Percentiles rank a stretch among this genome's conserved stretches.
Evolutionary conservation across 2,113 vertebrate genomes (phyloP).

Genomic region (Arenaria interpres): DNA sequence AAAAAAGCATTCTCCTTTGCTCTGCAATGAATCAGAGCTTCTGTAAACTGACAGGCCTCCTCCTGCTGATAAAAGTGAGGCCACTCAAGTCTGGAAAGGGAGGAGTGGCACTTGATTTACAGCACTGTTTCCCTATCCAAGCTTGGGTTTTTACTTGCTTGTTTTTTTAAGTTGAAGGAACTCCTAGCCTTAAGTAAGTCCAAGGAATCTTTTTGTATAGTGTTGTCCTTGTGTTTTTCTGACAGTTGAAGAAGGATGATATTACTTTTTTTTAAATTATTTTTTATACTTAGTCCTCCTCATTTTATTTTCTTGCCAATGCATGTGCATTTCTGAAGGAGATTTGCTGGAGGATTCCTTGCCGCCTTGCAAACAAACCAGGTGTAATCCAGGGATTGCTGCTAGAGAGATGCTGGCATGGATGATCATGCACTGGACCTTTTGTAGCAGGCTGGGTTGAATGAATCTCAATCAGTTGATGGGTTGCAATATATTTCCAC

Average conservation of each 20-base stretch:
- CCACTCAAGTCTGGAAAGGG: neutral
- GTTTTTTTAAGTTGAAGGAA: neutral
- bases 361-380: neutral
- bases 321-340: neutral
- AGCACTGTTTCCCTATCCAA: neutral
- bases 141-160: neutral
- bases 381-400: neutral
- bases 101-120: neutral
- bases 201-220: neutral
- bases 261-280: neutral
- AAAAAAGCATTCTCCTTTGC: neutral
- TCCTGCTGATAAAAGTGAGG: neutral
- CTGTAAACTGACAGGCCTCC: neutral
- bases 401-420: neutral
- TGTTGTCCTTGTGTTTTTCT: neutral
- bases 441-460: neutral
- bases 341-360: neutral
- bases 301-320: neutral
- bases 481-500: neutral
- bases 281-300: neutral
- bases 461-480: neutral
- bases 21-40: neutral
- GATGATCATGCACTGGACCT: neutral
- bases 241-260: neutral
- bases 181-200: neutral